A percentile compares a stretch with the other conserved stretches of the same genome.
phyloP scores from a whole-genome alignment of 2,888 invertebrate genomes.

The Villa cingulata region DNA sequence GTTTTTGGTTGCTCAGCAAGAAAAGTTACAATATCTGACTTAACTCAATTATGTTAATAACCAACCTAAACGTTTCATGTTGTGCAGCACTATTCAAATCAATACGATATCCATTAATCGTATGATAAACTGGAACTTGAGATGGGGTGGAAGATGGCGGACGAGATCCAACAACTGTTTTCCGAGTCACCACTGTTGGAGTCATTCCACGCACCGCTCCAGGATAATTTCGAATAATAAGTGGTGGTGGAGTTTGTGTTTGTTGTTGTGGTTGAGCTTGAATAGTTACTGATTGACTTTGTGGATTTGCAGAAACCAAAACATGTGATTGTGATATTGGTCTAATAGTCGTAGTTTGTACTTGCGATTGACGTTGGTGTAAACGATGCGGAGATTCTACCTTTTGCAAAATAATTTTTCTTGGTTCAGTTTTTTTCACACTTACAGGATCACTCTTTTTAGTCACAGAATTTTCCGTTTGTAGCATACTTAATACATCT shows the following conservation, averaged over 20 bases:
- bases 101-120: constrained; percentile 34
- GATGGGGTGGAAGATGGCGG: constrained; percentile 9
- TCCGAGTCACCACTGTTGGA: constrained; percentile 11
- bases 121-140: constrained; percentile 31
- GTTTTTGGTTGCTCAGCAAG: too few species aligned
- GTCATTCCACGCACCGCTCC: constrained; percentile 22
- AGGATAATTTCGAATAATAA: constrained; percentile 27
- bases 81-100: constrained; percentile 36
- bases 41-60: too few species aligned
- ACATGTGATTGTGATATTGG: background rate
- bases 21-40: too few species aligned
- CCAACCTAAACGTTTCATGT: constrained; percentile 27
- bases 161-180: constrained; percentile 11
- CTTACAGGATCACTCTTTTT: background rate
- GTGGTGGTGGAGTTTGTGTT: constrained; percentile 28
- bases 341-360: background rate
- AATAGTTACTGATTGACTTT: background rate
- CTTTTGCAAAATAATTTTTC: background rate
- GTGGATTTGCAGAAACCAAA: background rate
- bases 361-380: constrained; percentile 1
- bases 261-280: constrained; percentile 3
- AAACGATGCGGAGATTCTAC: background rate
- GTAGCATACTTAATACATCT: constrained; percentile 37
- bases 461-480: constrained; percentile 23
- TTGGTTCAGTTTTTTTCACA: background rate